Conservation (phyloP, 2,797 vertebrate species). For the Arctocebus calabarensis region DNA sequence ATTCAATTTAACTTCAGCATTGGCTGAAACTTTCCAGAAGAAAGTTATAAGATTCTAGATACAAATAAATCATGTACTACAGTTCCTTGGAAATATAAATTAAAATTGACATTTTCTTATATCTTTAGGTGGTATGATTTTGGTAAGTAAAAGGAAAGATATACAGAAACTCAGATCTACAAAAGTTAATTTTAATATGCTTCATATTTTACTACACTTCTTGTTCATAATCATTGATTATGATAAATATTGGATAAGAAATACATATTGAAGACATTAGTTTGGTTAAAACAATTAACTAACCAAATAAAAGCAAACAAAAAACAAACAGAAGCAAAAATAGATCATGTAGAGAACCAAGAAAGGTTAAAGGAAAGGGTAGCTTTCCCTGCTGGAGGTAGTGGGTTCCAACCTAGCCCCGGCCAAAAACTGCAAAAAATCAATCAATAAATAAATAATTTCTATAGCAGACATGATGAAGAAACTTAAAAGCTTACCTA, state of each 20-base stretch:
- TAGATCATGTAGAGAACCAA: background rate
- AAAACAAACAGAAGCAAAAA: background rate
- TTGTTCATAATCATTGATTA: background rate
- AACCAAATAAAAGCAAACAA: background rate
- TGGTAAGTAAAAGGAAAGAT: background rate
- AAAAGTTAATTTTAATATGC: background rate
- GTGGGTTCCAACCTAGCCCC: no score
- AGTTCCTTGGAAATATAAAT: slow-evolving; percentile 14
- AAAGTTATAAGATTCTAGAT: background rate
- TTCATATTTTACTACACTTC: background rate
- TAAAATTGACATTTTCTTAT: slow-evolving; percentile 17
- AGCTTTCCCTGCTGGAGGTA: background rate
- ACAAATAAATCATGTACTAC: background rate
- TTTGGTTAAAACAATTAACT: background rate
- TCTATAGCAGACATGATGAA: background rate
- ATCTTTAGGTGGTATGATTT: background rate
- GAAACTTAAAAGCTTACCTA: background rate
- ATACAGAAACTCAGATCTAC: background rate
- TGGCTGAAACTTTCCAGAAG: background rate
- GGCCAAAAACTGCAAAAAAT: no score
- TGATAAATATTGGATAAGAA: background rate
- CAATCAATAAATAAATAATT: background rate
- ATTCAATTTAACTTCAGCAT: background rate
- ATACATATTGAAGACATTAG: background rate
- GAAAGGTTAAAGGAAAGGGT: background rate